phyloP scores from a whole-genome alignment of 2,797 vertebrate species.

The Tenualosa ilisha region DNA sequence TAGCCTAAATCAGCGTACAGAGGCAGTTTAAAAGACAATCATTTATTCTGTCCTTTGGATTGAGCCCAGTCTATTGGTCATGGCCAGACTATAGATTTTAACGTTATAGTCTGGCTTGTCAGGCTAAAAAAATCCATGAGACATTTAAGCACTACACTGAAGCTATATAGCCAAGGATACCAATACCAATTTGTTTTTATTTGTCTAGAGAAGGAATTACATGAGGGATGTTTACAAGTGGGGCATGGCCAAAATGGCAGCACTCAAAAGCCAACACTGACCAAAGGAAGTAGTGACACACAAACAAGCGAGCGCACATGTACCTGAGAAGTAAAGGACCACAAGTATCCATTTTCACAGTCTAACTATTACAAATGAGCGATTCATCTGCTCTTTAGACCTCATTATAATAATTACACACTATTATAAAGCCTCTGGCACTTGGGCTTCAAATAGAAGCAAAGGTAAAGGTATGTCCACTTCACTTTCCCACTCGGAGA shows the following conservation, averaged over 20 bases:
- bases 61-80: too few relatives aligned
- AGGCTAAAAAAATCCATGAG: neutral
- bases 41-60: too few relatives aligned
- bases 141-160: neutral
- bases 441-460: neutral
- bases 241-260: too few relatives aligned
- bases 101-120: too few relatives aligned
- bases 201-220: too few relatives aligned
- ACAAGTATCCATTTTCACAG: neutral
- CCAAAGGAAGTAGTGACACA: neutral
- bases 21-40: too few relatives aligned
- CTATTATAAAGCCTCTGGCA: neutral
- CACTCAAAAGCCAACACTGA: too few relatives aligned
- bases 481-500: neutral
- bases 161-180: neutral
- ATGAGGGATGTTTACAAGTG: too few relatives aligned
- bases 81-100: too few relatives aligned
- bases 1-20: neutral
- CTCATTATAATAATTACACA: neutral
- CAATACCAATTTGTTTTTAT: neutral
- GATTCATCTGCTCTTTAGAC: neutral
- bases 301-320: neutral
- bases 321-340: neutral
- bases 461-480: neutral
- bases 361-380: neutral